Percentiles rank a stretch among this genome's conserved stretches.
Evolutionary conservation across 2,888 invertebrate genomes (phyloP).

Genomic region (Acleris sparsana): DNA sequence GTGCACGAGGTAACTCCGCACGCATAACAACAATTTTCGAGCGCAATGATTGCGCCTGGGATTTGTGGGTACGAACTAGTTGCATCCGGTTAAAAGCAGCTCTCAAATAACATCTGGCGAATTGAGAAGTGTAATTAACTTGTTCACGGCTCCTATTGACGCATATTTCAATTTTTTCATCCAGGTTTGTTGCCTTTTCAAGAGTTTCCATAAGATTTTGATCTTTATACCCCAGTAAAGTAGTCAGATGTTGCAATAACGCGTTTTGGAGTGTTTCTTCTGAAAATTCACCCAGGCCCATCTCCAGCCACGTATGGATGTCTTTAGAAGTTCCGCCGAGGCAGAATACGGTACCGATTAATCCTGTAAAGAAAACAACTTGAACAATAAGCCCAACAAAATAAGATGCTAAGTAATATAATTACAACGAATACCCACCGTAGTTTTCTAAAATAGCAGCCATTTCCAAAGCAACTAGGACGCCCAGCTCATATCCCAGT

Average conservation of each 20-base stretch:
- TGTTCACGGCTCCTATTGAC: neutral
- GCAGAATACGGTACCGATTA: constrained; percentile 30
- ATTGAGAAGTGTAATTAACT: constrained; percentile 30
- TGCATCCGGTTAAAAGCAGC: constrained; percentile 26
- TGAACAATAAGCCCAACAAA: neutral
- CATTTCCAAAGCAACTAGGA: constrained; percentile 37
- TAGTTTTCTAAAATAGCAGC: constrained; percentile 35
- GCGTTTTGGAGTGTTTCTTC: constrained; percentile 14
- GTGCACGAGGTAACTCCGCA: neutral
- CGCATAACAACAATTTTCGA: constrained; percentile 35
- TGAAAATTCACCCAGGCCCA: constrained; percentile 17
- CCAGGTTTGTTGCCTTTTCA: neutral
- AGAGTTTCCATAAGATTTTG: constrained; percentile 2
- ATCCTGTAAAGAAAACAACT: constrained; percentile 17
- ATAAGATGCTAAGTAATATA: neutral
- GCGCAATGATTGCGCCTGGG: constrained; percentile 9
- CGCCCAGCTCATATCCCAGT: constrained; percentile 39
- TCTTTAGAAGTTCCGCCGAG: constrained; percentile 32
- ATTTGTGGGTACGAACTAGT: constrained; percentile 21
- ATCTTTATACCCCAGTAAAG: neutral
- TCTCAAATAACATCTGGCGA: constrained; percentile 21
- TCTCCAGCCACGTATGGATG: constrained; percentile 10
- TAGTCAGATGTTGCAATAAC: constrained; percentile 11
- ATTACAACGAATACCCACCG: constrained; percentile 22
- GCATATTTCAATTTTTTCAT: constrained; percentile 18